Percentiles rank a stretch among this genome's conserved stretches.
Evolutionary conservation across 2,888 invertebrate genomes (phyloP).

Genomic region (Oithona nana): DNA sequence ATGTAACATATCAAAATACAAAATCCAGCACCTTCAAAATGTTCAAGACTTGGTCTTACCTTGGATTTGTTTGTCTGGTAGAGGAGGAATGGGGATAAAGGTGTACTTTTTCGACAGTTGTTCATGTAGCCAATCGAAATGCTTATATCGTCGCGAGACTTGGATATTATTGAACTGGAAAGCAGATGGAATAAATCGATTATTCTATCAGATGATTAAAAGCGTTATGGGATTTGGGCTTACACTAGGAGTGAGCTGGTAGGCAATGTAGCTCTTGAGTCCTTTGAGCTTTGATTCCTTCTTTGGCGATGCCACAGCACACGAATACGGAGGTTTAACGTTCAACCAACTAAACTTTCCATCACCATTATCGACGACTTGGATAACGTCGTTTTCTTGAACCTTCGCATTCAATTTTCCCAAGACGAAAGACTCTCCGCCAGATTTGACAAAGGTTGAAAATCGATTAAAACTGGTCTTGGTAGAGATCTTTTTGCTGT

Average conservation of each 20-base stretch:
- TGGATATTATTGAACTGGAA: conserved; percentile 65
- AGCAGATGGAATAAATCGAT: conserved; percentile 16
- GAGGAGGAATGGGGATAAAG: conserved; percentile 80
- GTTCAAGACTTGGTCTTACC: too few relatives aligned
- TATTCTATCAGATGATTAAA: not conserved
- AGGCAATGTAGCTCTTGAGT: conserved; percentile 89
- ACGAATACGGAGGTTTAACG: conserved; percentile 51
- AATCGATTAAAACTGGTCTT: conserved; percentile 56
- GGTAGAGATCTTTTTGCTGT: conserved; percentile 25
- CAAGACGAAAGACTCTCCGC: conserved; percentile 70
- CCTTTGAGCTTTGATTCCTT: conserved; percentile 95
- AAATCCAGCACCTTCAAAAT: too few relatives aligned
- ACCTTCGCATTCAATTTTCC: conserved; percentile 49
- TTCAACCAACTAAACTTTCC: conserved; percentile 55
- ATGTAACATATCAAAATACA: too few relatives aligned
- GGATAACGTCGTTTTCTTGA: conserved; percentile 48
- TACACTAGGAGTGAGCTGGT: conserved; percentile 77
- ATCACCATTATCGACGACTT: conserved; percentile 47
- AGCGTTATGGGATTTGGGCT: conserved; percentile 23
- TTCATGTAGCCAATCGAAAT: conserved; percentile 97
- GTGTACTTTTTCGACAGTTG: conserved; percentile 81
- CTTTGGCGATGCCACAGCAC: conserved; percentile 79
- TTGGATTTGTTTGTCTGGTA: conserved; percentile 94
- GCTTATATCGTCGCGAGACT: conserved; percentile 86
- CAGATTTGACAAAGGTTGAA: conserved; percentile 72